Evolutionary conservation across 2,797 vertebrate genomes (phyloP).

Genomic region (Anas capensis): DNA sequence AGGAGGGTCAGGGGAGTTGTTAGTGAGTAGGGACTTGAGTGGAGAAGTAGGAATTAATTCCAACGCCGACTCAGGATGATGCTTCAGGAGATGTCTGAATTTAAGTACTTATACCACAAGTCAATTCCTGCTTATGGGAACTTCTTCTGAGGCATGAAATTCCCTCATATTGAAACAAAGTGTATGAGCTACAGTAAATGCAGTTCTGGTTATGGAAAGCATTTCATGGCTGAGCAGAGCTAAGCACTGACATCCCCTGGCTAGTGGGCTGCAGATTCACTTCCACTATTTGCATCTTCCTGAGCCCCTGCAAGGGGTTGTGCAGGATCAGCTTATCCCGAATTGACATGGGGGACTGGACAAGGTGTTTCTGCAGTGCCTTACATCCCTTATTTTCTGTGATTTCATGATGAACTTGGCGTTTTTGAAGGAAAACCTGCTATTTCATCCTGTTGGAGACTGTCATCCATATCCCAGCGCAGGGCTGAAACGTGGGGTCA

Average conservation of each 20-base stretch:
- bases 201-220: not conserved
- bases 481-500: not conserved
- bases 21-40: not conserved
- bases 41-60: not conserved
- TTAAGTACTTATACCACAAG: not conserved
- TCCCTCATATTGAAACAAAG: not conserved
- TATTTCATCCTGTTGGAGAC: not conserved
- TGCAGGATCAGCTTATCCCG: not conserved
- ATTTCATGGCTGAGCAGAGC: not conserved
- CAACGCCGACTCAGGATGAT: not conserved
- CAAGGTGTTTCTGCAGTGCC: not conserved
- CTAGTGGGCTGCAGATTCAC: rapidly evolving
- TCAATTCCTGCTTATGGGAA: not conserved
- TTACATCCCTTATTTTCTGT: not conserved
- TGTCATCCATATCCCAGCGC: not conserved
- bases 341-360: too few species aligned
- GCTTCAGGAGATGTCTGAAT: not conserved
- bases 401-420: not conserved
- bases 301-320: not conserved
- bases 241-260: not conserved
- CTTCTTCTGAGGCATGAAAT: not conserved
- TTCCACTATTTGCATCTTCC: not conserved
- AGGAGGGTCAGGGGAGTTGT: too few species aligned
- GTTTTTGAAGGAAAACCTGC: not conserved
- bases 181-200: not conserved